Evolutionary conservation across 2,113 vertebrate genomes (phyloP).

Genomic region (Protobothrops flavoviridis): DNA sequence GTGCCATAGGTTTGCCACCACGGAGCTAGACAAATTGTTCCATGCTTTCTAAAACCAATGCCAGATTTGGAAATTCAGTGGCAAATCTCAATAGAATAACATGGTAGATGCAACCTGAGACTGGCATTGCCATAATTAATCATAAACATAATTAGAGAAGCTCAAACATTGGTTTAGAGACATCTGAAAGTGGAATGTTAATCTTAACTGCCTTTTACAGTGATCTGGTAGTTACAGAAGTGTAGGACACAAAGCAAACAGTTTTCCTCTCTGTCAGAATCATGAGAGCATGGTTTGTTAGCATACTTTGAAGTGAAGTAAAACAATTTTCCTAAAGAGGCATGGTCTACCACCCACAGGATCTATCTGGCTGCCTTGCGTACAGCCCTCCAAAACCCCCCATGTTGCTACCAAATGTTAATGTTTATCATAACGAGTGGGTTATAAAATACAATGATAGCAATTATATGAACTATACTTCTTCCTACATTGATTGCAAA

Average conservation of each 20-base stretch:
- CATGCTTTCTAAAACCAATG: no score
- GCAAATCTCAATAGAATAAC: neutral
- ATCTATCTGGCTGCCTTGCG: no score
- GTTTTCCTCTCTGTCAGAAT: neutral
- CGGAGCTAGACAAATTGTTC: no score
- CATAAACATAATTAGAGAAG: neutral
- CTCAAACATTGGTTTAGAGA: neutral
- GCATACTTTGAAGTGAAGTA: neutral
- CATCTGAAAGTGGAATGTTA: neutral
- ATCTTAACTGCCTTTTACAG: rapidly evolving
- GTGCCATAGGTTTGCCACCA: no score
- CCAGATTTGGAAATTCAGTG: no score
- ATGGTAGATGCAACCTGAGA: neutral
- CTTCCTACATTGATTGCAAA: no score
- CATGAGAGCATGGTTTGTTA: neutral
- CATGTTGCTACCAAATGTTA: no score
- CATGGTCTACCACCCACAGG: neutral
- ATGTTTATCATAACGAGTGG: no score
- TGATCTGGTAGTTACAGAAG: neutral
- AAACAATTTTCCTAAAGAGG: neutral
- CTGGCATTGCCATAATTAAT: neutral
- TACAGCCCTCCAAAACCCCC: no score
- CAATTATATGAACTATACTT: no score
- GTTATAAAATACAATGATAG: no score
- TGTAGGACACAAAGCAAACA: neutral